These are phyloP conservation scores for Apamea epomidion DNA, from an alignment of 2,888 invertebrate genomes.

Conservation along the genomic window DNA sequence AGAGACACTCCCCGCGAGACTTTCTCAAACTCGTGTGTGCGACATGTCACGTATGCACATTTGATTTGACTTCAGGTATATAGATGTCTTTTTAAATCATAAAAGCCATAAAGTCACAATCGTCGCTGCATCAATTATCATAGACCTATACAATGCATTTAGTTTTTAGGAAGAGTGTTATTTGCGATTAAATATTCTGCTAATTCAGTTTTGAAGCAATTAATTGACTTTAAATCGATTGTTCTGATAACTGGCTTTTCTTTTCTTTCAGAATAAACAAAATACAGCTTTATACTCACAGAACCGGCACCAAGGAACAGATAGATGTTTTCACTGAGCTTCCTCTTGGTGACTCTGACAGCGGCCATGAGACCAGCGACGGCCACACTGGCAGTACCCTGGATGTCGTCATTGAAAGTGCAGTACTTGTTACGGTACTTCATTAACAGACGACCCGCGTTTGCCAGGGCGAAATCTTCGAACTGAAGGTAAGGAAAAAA, in stretches of 20 bases:
- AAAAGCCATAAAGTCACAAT: background rate
- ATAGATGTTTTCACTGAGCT: constrained; percentile 96
- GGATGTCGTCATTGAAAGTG: constrained; percentile 99
- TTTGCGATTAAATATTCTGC: background rate
- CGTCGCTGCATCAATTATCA: background rate
- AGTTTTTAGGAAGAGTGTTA: background rate
- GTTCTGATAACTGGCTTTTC: background rate
- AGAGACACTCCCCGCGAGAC: background rate
- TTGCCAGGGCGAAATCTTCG: constrained; percentile 99
- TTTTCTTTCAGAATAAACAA: background rate
- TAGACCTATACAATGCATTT: background rate
- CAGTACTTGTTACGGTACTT: constrained; percentile 98
- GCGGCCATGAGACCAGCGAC: constrained; percentile 97
- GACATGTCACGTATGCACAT: background rate
- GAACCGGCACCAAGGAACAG: constrained; percentile 97
- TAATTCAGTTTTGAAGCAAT: background rate
- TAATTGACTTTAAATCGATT: background rate
- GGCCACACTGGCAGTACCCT: constrained; percentile 98
- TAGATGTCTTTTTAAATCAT: background rate
- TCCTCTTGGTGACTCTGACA: constrained; percentile 93
- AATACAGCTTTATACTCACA: constrained; percentile 79
- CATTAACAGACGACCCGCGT: constrained; percentile 98
- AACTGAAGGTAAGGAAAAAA: constrained; percentile 90
- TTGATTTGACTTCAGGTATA: background rate
- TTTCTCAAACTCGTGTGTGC: background rate